Evolutionary conservation across 53 echinoderm and acorn worm genomes (phyloP).

Genomic region (Echinometra lucunter): DNA sequence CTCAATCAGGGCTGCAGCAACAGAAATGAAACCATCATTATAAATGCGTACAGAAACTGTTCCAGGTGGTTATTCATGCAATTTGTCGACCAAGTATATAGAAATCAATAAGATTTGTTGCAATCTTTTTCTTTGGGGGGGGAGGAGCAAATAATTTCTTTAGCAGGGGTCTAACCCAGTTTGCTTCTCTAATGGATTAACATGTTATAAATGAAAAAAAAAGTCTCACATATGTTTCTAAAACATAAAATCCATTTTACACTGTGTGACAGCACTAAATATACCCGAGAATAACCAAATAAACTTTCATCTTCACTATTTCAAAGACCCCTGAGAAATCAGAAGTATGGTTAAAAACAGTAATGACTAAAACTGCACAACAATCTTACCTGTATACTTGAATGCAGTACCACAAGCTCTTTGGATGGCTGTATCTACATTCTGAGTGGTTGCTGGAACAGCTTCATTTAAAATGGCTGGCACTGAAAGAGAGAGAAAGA

Average conservation of each 20-base stretch:
- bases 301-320: background rate
- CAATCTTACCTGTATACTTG: constrained; percentile 88
- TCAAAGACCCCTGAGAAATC: background rate
- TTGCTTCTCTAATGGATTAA: too few species aligned
- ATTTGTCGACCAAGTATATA: background rate
- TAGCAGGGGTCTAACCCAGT: too few species aligned
- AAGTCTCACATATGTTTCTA: too few species aligned
- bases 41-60: background rate
- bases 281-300: too few species aligned
- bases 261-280: too few species aligned
- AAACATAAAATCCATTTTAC: too few species aligned
- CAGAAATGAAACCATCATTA: background rate
- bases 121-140: too few species aligned
- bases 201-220: too few species aligned
- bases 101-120: too few species aligned
- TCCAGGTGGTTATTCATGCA: background rate
- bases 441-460: constrained; percentile 99
- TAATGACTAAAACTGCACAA: background rate
- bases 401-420: constrained; percentile 89
- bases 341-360: background rate
- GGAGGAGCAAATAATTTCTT: too few species aligned
- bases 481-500: constrained; percentile 72
- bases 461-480: constrained; percentile 99
- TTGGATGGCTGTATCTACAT: constrained; percentile 94
- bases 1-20: constrained; percentile 88